Evolutionary conservation across 2,888 invertebrate species (phyloP).

Genomic region (Rotaria sp.): DNA sequence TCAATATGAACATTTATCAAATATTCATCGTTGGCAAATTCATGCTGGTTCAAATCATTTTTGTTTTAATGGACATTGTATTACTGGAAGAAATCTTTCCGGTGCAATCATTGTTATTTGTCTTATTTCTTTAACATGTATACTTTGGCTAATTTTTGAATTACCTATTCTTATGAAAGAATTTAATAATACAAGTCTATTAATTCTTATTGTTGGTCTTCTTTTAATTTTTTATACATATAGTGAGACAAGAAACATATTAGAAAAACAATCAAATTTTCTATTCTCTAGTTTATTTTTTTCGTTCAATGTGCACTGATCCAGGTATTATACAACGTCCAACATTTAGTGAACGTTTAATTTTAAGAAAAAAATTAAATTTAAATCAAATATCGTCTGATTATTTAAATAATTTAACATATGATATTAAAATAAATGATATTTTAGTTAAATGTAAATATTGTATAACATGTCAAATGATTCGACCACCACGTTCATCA

Average conservation of each 20-base stretch:
- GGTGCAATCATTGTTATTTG: not conserved
- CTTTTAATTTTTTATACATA: not conserved
- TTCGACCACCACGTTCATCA: conserved; percentile 1
- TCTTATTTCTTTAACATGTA: not conserved
- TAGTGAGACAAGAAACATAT: not conserved
- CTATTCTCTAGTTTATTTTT: not conserved
- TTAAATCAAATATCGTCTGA: not conserved
- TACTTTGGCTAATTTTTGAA: not conserved
- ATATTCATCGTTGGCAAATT: conserved; percentile 1
- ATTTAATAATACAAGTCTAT: not conserved
- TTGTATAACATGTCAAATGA: not conserved
- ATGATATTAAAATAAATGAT: not conserved
- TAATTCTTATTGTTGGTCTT: not conserved
- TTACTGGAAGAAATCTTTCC: not conserved
- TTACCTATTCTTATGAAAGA: not conserved
- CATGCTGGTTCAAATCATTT: not conserved
- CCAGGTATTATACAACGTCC: conserved; percentile 1
- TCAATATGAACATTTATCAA: not conserved
- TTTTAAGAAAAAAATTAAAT: not conserved
- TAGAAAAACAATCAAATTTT: too few species aligned
- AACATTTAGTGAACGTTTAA: not conserved
- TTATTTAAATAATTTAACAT: not conserved
- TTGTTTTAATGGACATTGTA: not conserved
- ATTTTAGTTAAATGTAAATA: not conserved
- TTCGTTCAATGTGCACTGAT: not conserved